Conservation (phyloP, 2,797 vertebrate genomes). For the Myotis planiceps region DNA sequence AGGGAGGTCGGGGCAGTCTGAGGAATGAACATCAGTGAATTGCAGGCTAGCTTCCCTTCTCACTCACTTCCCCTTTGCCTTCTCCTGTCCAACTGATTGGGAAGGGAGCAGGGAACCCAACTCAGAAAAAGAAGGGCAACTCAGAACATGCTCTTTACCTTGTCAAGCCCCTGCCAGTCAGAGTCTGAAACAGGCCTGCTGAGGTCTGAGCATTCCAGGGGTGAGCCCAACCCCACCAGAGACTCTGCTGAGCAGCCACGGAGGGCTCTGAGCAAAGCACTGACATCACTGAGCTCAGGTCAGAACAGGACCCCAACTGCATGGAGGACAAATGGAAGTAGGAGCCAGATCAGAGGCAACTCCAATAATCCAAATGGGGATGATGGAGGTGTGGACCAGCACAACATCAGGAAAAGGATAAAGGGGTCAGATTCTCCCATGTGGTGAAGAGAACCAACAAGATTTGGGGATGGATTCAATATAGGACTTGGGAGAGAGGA, state of each 20-base stretch:
- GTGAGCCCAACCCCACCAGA: background rate
- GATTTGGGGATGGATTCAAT: background rate
- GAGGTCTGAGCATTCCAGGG: background rate
- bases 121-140: background rate
- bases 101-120: background rate
- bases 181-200: background rate
- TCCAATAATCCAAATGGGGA: background rate
- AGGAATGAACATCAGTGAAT: background rate
- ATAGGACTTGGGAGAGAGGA: background rate
- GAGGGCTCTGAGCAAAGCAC: background rate
- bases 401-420: background rate
- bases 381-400: background rate
- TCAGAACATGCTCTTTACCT: background rate
- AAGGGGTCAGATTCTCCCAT: background rate
- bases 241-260: background rate
- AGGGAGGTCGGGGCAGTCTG: background rate
- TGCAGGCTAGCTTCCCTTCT: background rate
- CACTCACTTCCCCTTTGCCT: background rate
- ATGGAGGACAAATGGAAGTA: background rate
- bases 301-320: background rate
- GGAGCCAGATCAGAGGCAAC: background rate
- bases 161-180: background rate
- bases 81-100: background rate
- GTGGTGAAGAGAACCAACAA: background rate
- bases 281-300: background rate